phyloP scores from a whole-genome alignment of 2,797 vertebrate genomes.

The Liparis tanakae region DNA sequence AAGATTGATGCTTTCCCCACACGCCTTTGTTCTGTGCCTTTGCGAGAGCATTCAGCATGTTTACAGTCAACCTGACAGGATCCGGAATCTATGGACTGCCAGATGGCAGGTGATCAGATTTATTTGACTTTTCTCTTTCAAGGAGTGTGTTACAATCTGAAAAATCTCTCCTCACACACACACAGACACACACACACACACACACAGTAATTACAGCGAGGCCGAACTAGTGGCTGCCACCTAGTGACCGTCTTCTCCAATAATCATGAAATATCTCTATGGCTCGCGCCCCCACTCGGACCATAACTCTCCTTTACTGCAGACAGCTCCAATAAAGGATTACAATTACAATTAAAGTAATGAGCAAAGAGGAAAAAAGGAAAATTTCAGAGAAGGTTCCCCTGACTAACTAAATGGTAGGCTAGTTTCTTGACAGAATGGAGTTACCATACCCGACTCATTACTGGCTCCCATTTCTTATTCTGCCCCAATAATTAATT shows the following conservation, averaged over 20 bases:
- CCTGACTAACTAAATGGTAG: slow-evolving; percentile 83
- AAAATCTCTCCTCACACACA: slow-evolving; percentile 44
- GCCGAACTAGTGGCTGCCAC: slow-evolving; percentile 83
- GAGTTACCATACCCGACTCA: slow-evolving; percentile 76
- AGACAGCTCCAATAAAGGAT: slow-evolving; percentile 87
- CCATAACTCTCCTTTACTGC: slow-evolving; percentile 87
- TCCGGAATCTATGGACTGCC: slow-evolving; percentile 32
- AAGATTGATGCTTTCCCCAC: neutral
- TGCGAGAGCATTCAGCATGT: slow-evolving; percentile 27
- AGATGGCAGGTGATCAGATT: slow-evolving; percentile 49
- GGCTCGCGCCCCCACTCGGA: slow-evolving; percentile 79
- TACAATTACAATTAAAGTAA: slow-evolving; percentile 89
- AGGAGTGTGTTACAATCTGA: slow-evolving; percentile 39
- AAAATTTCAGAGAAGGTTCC: slow-evolving; percentile 81
- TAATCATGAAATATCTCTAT: slow-evolving; percentile 86
- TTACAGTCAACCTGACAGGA: slow-evolving; percentile 44
- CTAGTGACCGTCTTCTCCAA: slow-evolving; percentile 86
- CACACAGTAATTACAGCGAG: slow-evolving; percentile 75
- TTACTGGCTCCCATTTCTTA: slow-evolving; percentile 74
- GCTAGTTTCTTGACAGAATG: slow-evolving; percentile 80
- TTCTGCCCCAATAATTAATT: slow-evolving; percentile 81
- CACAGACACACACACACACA: neutral
- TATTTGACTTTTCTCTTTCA: slow-evolving; percentile 58
- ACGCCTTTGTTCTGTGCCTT: slow-evolving; percentile 27
- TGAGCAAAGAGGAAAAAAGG: slow-evolving; percentile 84